phyloP scores from a whole-genome alignment of 2,113 vertebrate species.

The Lasiurus borealis region DNA sequence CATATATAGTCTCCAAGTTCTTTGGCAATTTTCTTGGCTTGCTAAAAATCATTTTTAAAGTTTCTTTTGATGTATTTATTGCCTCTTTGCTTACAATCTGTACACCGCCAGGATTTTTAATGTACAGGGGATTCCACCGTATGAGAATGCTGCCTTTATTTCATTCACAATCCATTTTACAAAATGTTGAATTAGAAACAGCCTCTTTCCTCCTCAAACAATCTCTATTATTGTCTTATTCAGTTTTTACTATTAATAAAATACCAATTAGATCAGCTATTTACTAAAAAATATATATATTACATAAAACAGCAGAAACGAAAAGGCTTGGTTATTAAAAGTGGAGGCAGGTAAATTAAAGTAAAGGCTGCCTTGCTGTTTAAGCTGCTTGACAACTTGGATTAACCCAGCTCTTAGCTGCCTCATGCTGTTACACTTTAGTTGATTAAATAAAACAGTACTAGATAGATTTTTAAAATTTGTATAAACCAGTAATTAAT shows the following conservation, averaged over 20 bases:
- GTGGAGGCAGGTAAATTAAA: slow-evolving; percentile 52
- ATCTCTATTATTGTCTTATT: slow-evolving; percentile 61
- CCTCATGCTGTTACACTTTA: background rate
- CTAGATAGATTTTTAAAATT: background rate
- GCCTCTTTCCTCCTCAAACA: slow-evolving; percentile 58
- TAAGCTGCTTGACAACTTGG: background rate
- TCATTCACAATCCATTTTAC: slow-evolving; percentile 69
- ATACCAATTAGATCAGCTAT: slow-evolving; percentile 56
- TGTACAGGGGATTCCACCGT: slow-evolving; percentile 68
- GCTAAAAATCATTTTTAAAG: slow-evolving; percentile 72
- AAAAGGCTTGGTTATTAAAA: slow-evolving; percentile 56
- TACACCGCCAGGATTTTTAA: slow-evolving; percentile 78
- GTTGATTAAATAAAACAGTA: background rate
- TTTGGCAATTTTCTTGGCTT: slow-evolving; percentile 77
- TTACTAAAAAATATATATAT: slow-evolving; percentile 15
- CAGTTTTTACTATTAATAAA: slow-evolving; percentile 66
- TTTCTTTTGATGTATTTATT: slow-evolving; percentile 83
- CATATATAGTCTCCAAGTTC: slow-evolving; percentile 78
- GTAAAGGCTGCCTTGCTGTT: slow-evolving; percentile 11
- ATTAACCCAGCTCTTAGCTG: slow-evolving; percentile 41
- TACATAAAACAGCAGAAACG: slow-evolving; percentile 23
- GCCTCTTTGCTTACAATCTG: slow-evolving; percentile 79
- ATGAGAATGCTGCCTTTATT: slow-evolving; percentile 78
- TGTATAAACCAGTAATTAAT: background rate
- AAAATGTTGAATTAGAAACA: slow-evolving; percentile 51